phyloP scores from a whole-genome alignment of 2,888 invertebrate genomes.

The Orthonevra nobilis region DNA sequence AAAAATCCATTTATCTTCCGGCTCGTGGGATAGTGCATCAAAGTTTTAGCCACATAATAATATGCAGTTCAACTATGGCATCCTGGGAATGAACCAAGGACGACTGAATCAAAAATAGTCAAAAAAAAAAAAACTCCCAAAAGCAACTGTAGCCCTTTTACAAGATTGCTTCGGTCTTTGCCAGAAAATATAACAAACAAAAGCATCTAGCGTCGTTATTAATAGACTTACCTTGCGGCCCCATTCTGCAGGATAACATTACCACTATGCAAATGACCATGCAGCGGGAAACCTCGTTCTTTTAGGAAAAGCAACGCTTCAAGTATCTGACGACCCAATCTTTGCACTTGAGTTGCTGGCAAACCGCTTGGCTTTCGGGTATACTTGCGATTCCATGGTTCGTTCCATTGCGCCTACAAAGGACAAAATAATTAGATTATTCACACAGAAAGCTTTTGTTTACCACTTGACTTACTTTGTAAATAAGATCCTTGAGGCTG shows the following conservation, averaged over 20 bases:
- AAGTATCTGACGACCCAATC: constrained; percentile 92
- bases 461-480: constrained; percentile 83
- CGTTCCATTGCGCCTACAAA: constrained; percentile 87
- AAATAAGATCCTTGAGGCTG: constrained; percentile 93
- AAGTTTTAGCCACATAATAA: constrained; percentile 49
- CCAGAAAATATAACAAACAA: neutral
- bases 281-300: constrained; percentile 92
- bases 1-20: constrained; percentile 46
- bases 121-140: constrained; percentile 14
- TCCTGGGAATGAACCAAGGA: neutral
- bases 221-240: constrained; percentile 86
- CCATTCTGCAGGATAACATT: constrained; percentile 96
- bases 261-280: constrained; percentile 92
- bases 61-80: too few relatives aligned
- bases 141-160: constrained; percentile 8
- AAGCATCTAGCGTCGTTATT: constrained; percentile 25
- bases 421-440: constrained; percentile 56
- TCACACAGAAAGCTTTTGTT: constrained; percentile 15
- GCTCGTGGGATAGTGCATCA: constrained; percentile 41
- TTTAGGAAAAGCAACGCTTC: constrained; percentile 91
- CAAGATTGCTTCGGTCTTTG: constrained; percentile 2
- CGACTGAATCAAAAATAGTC: neutral
- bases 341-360: constrained; percentile 89
- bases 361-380: constrained; percentile 85
- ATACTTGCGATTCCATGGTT: constrained; percentile 90